These are phyloP conservation scores for Hippolais icterina DNA, from an alignment of 2,113 vertebrate species.

Conservation along the genomic window DNA sequence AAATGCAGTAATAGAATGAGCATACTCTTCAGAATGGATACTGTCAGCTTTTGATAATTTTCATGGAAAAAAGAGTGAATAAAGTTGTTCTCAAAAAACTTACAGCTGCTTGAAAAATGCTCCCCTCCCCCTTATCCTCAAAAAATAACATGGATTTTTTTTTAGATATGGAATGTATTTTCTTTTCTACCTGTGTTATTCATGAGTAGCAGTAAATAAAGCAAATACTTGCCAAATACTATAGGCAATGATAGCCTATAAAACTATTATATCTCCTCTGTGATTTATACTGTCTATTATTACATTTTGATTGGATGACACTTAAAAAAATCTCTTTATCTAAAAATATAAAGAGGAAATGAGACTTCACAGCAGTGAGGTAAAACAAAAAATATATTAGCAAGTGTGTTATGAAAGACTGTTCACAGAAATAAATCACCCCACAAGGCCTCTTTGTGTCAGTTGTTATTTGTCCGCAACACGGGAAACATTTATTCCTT, in stretches of 20 bases:
- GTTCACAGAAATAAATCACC: not conserved
- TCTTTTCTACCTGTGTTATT: not conserved
- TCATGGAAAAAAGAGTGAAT: not conserved
- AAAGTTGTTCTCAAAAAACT: not conserved
- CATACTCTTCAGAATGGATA: not conserved
- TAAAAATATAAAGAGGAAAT: not conserved
- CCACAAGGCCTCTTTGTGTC: not conserved
- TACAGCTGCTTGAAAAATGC: not conserved
- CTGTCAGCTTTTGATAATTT: not conserved
- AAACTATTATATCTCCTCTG: not conserved
- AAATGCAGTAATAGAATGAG: not conserved
- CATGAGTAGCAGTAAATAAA: not conserved
- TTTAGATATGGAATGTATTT: not conserved
- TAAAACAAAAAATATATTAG: not conserved
- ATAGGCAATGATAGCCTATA: not conserved
- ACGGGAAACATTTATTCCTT: not conserved
- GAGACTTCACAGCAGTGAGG: not conserved
- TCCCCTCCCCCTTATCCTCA: accelerated
- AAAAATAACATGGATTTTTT: not conserved
- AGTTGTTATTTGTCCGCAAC: not conserved
- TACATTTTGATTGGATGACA: not conserved
- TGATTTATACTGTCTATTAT: not conserved
- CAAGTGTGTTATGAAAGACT: not conserved
- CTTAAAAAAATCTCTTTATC: not conserved
- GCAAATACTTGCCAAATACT: not conserved